Evolutionary conservation across 2,888 invertebrate genomes (phyloP).

Genomic region (Dryobotodes eremita): DNA sequence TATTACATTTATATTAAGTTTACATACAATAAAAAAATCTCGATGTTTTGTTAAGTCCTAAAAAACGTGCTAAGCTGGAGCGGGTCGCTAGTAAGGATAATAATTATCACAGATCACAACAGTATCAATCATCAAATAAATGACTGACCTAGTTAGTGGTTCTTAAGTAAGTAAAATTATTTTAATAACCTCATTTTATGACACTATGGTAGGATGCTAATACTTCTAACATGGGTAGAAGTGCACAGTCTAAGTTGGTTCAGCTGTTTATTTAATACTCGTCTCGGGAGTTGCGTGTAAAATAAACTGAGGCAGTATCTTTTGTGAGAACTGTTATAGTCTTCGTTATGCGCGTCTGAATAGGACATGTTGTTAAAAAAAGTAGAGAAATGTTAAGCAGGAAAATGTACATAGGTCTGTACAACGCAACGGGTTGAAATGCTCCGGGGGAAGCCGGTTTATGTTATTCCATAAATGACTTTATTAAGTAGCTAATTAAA

Average conservation of each 20-base stretch:
- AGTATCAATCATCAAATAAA: background rate
- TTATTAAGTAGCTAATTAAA: background rate
- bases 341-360: constrained; percentile 1
- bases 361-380: constrained; percentile 15
- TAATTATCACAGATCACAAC: background rate
- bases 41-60: background rate
- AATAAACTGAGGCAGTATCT: constrained; percentile 31
- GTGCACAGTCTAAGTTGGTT: constrained; percentile 27
- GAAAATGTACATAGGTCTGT: background rate
- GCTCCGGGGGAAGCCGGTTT: background rate
- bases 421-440: background rate
- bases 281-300: constrained; percentile 25
- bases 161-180: background rate
- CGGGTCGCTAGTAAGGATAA: background rate
- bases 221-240: constrained; percentile 16
- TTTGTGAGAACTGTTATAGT: constrained; percentile 19
- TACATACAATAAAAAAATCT: no score
- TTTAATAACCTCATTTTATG: background rate
- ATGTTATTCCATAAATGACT: background rate
- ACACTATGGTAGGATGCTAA: constrained; percentile 19
- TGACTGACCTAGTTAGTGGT: background rate
- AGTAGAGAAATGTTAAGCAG: background rate
- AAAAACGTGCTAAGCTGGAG: background rate
- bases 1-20: background rate
- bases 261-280: constrained; percentile 33